phyloP scores from a whole-genome alignment of 2,797 vertebrate species.

The Mormyrops attenuatus region DNA sequence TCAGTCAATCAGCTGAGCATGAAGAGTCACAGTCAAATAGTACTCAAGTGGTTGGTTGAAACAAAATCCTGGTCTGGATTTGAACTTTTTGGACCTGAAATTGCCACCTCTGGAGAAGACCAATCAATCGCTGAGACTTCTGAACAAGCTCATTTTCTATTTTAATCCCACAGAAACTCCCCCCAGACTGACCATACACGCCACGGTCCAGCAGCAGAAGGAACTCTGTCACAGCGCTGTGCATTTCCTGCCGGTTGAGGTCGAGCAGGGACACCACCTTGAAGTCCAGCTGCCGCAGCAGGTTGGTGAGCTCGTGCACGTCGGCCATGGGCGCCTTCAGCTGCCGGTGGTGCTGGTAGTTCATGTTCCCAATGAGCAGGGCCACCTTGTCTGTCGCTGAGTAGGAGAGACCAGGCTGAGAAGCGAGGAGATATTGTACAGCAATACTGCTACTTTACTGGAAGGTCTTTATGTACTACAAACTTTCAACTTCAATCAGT shows the following conservation, averaged over 20 bases:
- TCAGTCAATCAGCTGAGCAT: too few relatives aligned
- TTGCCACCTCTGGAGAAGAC: background rate
- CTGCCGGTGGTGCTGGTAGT: conserved; percentile 68
- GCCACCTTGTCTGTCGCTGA: conserved; percentile 84
- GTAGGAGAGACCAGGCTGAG: background rate
- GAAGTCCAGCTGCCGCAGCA: conserved; percentile 76
- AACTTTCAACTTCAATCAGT: background rate
- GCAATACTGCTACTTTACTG: background rate
- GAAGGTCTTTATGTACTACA: background rate
- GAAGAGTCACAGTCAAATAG: too few relatives aligned
- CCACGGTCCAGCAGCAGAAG: conserved; percentile 75
- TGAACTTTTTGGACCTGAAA: too few relatives aligned
- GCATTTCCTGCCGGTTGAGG: conserved; percentile 77
- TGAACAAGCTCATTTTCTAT: background rate
- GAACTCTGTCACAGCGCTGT: conserved; percentile 76
- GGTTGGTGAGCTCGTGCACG: conserved; percentile 68
- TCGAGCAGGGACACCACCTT: conserved; percentile 82
- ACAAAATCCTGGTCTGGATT: too few relatives aligned
- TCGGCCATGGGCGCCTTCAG: conserved; percentile 74
- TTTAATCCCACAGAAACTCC: background rate
- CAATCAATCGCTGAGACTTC: background rate
- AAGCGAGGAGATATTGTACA: background rate
- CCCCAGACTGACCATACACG: conserved; percentile 65
- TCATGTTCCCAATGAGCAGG: conserved; percentile 81
- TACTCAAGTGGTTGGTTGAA: too few relatives aligned